A percentile compares a stretch with the other conserved stretches of the same genome.
phyloP scores from a whole-genome alignment of 2,113 vertebrate species.

The Rhadina sibilatrix region DNA sequence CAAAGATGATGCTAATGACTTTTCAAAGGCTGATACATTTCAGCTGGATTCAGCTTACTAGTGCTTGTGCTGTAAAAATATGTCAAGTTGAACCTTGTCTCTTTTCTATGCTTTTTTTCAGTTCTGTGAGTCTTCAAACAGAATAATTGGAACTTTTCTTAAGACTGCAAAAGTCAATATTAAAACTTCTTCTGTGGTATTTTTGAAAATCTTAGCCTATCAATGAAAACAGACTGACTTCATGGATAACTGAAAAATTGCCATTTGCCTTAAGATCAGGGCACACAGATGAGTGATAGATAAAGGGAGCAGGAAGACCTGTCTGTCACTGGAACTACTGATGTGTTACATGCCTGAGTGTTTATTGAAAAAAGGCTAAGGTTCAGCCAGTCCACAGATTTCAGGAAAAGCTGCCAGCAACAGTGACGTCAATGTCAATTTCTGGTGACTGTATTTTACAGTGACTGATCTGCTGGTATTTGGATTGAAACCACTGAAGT shows the following conservation, averaged over 20 bases:
- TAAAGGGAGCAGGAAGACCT: neutral
- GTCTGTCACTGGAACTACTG: neutral
- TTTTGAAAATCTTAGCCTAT: neutral
- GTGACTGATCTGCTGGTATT: slow-evolving; percentile 19
- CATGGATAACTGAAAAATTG: neutral
- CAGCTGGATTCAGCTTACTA: neutral
- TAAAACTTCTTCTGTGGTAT: neutral
- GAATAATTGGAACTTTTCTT: neutral
- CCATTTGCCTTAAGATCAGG: neutral
- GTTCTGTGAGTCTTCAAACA: slow-evolving; percentile 3
- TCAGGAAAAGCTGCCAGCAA: neutral
- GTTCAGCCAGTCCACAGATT: neutral
- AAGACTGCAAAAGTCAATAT: neutral
- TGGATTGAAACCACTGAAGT: neutral
- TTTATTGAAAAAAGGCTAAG: neutral
- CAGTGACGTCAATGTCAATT: neutral
- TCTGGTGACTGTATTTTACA: neutral
- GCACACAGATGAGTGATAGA: neutral
- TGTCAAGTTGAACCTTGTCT: neutral
- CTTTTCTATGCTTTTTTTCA: neutral
- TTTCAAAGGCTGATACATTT: slow-evolving; percentile 12
- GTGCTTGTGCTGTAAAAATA: neutral
- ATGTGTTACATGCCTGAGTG: neutral
- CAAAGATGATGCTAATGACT: neutral
- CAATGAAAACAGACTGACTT: neutral